Conservation (phyloP, 2,113 vertebrate species). For the Catagonus wagneri region DNA sequence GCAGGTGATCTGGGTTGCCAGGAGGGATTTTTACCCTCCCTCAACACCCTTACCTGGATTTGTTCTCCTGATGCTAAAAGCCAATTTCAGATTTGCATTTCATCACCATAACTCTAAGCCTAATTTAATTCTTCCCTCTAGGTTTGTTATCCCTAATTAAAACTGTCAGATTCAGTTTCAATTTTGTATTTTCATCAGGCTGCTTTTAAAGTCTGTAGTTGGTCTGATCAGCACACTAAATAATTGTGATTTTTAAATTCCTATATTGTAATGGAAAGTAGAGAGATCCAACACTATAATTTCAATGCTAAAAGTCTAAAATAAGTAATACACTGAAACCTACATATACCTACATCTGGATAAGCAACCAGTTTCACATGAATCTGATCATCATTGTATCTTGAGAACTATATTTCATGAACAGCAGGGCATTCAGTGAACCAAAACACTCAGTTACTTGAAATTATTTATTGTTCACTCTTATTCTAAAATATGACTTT, state of each 20-base stretch:
- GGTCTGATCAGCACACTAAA: slow-evolving; percentile 10
- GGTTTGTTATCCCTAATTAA: slow-evolving; percentile 55
- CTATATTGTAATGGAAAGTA: not conserved
- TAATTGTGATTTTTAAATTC: slow-evolving; percentile 16
- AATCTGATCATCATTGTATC: not conserved
- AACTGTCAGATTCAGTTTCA: slow-evolving; percentile 17
- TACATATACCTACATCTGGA: not conserved
- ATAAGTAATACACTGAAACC: not conserved
- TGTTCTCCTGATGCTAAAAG: slow-evolving; percentile 63
- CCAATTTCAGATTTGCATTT: slow-evolving; percentile 73
- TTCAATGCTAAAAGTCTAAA: not conserved
- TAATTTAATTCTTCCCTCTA: slow-evolving; percentile 55
- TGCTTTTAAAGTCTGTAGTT: not conserved
- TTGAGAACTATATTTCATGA: not conserved
- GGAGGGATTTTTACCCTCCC: not conserved
- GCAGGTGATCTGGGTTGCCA: slow-evolving; percentile 7
- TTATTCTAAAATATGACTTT: not conserved
- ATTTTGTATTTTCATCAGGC: not conserved
- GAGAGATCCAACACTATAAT: not conserved
- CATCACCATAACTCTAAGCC: slow-evolving; percentile 52
- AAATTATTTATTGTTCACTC: not conserved
- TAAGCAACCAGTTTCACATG: not conserved
- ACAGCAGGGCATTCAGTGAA: not conserved
- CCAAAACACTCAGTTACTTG: not conserved
- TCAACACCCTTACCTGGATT: not conserved